These are phyloP conservation scores for Salmo trutta DNA, from an alignment of 2,797 vertebrate species.

Conservation along the genomic window DNA sequence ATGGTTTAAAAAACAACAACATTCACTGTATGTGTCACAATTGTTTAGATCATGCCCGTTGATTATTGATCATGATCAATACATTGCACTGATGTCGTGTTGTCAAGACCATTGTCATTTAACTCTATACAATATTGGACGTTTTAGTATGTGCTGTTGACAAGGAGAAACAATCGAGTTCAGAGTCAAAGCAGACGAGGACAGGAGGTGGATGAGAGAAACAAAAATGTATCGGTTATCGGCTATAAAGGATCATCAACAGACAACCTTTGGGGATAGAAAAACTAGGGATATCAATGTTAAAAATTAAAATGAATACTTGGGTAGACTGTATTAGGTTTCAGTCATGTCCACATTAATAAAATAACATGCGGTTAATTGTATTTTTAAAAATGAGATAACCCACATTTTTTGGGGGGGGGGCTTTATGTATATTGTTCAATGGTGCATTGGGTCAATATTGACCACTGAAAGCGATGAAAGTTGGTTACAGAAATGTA, in stretches of 20 bases:
- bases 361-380: neutral
- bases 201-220: neutral
- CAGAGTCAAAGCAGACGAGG: neutral
- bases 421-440: too few relatives aligned
- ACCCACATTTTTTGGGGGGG: too few relatives aligned
- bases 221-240: neutral
- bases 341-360: neutral
- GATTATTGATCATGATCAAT: too few relatives aligned
- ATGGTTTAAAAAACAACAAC: neutral
- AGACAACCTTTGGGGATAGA: neutral
- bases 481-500: neutral
- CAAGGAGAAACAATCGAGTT: neutral
- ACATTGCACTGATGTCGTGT: too few relatives aligned
- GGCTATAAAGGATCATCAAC: neutral
- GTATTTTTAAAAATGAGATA: too few relatives aligned
- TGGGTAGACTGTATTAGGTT: neutral
- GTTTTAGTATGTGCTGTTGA: neutral
- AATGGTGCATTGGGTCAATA: too few relatives aligned
- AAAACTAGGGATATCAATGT: neutral
- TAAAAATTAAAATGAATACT: too few relatives aligned
- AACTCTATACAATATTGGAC: neutral
- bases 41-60: neutral
- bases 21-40: neutral
- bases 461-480: neutral
- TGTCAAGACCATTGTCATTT: too few relatives aligned